Base-by-base conservation (phyloP, 2,113 vertebrate genomes). In the Triplophysa dalaica region DNA sequence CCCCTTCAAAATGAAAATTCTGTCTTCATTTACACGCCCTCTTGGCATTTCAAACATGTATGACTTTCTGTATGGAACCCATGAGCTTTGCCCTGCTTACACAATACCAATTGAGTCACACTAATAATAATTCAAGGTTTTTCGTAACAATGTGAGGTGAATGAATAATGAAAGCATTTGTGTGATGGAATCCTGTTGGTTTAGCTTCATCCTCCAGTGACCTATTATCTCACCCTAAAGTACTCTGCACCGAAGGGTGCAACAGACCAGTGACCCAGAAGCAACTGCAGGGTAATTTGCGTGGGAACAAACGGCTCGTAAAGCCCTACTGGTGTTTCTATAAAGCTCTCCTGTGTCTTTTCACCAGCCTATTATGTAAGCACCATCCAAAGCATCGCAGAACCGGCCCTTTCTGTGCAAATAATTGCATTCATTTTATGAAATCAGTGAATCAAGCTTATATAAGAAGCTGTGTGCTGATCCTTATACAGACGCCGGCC, bases 351-450 rank as follows among this genome's bases (percentile, higher is more conserved):
- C 17, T 14, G 50, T 52, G n/a, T 73, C 43, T 84, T 61, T 64
- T 73, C 65, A 54, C n/a, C 65, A 45, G 69, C 75, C 19, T 52
- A 70, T 84, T 81, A 81, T 63, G 61, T 75, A 79, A 80, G 70
- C 26, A 52, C 26, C 64, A 70, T 80, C 60, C 60, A 68, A 79
- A 81, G 78, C 75, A 60, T 29, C 50, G 62, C 58, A 24, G 62
- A 77, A 56, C 43, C 58, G 45, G 69, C 63, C 78, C 33, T 68
- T 69, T 78, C 76, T 65, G 74, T 75, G 48, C 56, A 48, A 83
- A 78, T 82, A 70, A 82, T 67, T 80, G 68, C 80, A 82, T 84
- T 78, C 29, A 78, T 78, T 73, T 81, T 81, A 70, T 21, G 38
- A 84, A 78, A 79, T 45, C 60, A 66, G 56, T 70, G 70, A 78